Evolutionary conservation across 2,113 vertebrate species (phyloP).

Genomic region (Lophotis ruficrista): DNA sequence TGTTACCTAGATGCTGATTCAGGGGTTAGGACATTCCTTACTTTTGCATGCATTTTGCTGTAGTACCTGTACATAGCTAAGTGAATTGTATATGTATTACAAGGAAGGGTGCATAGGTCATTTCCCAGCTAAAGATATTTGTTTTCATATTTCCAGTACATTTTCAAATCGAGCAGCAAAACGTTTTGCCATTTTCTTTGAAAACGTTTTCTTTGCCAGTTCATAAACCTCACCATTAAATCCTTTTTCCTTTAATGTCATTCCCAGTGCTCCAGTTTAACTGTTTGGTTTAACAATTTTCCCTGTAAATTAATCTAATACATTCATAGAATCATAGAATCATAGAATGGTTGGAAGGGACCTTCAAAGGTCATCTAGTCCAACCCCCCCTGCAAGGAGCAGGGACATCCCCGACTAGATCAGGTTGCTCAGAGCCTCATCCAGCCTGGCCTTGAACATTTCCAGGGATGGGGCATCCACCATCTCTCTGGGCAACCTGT

Average conservation of each 20-base stretch:
- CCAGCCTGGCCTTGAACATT: too few relatives aligned
- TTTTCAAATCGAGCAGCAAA: not conserved
- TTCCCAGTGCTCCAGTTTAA: not conserved
- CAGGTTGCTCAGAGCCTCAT: too few relatives aligned
- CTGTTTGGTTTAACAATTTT: not conserved
- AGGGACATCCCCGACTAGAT: too few relatives aligned
- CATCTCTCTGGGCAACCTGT: too few relatives aligned
- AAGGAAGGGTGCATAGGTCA: not conserved
- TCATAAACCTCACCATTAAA: not conserved
- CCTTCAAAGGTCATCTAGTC: too few relatives aligned
- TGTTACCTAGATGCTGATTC: not conserved
- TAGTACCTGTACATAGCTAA: not conserved
- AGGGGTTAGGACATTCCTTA: not conserved
- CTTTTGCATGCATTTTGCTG: not conserved
- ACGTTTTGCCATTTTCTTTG: not conserved
- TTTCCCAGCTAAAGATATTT: not conserved
- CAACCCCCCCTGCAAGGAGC: too few relatives aligned
- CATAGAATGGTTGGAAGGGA: too few relatives aligned
- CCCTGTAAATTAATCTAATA: not conserved
- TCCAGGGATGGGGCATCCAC: too few relatives aligned
- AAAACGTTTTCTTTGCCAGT: not conserved
- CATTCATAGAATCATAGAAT: not conserved
- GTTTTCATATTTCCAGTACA: not conserved
- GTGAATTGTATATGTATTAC: not conserved
- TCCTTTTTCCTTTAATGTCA: not conserved